phyloP scores from a whole-genome alignment of 2,888 invertebrate species.

The Polyommatus icarus region DNA sequence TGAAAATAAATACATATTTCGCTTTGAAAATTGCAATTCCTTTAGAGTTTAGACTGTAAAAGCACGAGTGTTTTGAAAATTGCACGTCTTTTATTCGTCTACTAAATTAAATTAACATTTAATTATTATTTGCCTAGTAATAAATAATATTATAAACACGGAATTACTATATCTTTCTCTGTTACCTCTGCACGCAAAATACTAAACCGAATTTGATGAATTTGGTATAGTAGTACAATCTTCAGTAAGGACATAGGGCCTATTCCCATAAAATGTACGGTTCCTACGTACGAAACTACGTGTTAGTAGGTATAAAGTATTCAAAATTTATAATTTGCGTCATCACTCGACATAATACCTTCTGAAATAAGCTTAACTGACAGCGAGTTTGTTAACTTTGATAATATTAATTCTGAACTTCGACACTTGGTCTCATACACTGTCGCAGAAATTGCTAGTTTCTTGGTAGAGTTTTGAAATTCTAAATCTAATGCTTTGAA shows the following conservation, averaged over 20 bases:
- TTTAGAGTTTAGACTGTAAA: not conserved
- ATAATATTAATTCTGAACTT: slow-evolving; percentile 25
- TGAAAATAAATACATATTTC: slow-evolving; percentile 8
- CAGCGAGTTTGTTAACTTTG: slow-evolving; percentile 20
- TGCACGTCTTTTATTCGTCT: not conserved
- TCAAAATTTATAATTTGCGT: slow-evolving; percentile 16
- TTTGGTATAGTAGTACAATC: too few species aligned
- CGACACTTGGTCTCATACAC: slow-evolving; percentile 8
- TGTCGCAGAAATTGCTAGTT: not conserved
- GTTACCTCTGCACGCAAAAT: too few species aligned
- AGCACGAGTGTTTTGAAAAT: not conserved
- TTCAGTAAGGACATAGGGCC: too few species aligned
- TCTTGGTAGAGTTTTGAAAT: not conserved
- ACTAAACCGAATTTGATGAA: too few species aligned
- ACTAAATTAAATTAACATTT: too few species aligned
- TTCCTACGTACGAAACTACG: not conserved
- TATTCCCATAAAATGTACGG: too few species aligned
- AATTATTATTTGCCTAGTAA: too few species aligned
- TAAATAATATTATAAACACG: too few species aligned
- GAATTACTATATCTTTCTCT: too few species aligned
- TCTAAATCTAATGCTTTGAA: not conserved
- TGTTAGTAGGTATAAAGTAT: not conserved
- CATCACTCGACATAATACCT: not conserved
- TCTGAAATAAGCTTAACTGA: slow-evolving; percentile 13
- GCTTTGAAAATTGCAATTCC: not conserved